Evolutionary conservation across 1,140 invertebrate species (phyloP).

Genomic region (Diploscapter pachys): DNA sequence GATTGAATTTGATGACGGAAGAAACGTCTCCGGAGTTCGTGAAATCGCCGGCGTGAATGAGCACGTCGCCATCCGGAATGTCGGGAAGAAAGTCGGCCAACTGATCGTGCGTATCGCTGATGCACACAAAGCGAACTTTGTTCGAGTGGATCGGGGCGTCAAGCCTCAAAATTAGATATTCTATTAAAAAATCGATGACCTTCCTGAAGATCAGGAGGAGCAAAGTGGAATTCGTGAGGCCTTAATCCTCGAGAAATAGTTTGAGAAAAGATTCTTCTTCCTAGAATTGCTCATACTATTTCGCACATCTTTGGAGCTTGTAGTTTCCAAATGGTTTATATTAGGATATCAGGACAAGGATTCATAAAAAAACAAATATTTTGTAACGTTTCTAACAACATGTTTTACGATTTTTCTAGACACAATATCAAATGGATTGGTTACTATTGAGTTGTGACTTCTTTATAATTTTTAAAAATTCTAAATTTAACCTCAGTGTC

Average conservation of each 20-base stretch:
- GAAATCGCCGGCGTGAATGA: slow-evolving; percentile 84
- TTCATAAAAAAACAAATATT: too few relatives aligned
- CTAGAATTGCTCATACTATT: too few relatives aligned
- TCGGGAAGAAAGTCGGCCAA: slow-evolving; percentile 71
- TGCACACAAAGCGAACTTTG: slow-evolving; percentile 75
- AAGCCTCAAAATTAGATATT: slow-evolving; percentile 20
- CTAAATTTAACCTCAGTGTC: slow-evolving; percentile 39
- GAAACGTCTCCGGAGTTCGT: slow-evolving; percentile 73
- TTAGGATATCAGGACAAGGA: too few relatives aligned
- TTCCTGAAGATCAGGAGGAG: too few relatives aligned
- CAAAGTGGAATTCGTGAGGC: too few relatives aligned
- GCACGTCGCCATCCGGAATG: slow-evolving; percentile 76
- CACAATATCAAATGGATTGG: background rate
- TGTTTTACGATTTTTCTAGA: background rate
- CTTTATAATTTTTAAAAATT: background rate
- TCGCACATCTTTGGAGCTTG: too few relatives aligned
- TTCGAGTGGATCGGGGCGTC: slow-evolving; percentile 36
- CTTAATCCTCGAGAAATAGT: too few relatives aligned
- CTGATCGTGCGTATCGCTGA: slow-evolving; percentile 80
- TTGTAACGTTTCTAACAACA: background rate
- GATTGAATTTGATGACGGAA: slow-evolving; percentile 77
- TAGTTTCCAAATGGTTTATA: too few relatives aligned
- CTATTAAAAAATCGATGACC: background rate
- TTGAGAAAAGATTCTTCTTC: too few relatives aligned
- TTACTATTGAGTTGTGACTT: background rate